Conservation (phyloP, 2,797 vertebrate genomes). For the Kryptolebias ocellatus region DNA sequence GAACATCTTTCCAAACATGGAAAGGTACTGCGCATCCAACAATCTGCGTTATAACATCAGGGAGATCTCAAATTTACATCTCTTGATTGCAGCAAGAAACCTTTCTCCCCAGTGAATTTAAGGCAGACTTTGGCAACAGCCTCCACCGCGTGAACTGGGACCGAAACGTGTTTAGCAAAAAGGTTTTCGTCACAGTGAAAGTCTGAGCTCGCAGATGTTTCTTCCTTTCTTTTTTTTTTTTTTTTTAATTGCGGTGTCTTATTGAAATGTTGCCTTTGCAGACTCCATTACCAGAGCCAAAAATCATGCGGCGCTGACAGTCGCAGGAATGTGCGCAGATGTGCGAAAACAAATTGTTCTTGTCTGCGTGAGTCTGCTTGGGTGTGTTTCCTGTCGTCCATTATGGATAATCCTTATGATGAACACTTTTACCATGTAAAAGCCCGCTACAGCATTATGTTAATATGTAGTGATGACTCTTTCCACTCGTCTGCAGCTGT, state of each 20-base stretch:
- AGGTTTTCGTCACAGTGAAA: conserved; percentile 27
- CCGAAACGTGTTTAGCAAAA: neutral
- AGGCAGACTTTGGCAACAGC: conserved; percentile 33
- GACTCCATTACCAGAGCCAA: conserved; percentile 36
- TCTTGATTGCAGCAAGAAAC: conserved; percentile 46
- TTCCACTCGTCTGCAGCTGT: conserved; percentile 54
- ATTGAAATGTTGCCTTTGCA: conserved; percentile 41
- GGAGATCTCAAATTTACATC: conserved; percentile 33
- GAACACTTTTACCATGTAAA: conserved; percentile 14
- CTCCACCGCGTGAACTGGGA: conserved; percentile 5
- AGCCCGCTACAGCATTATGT: conserved; percentile 12
- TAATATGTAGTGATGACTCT: conserved; percentile 30
- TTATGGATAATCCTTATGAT: conserved; percentile 17
- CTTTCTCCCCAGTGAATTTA: conserved; percentile 18
- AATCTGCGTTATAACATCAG: conserved; percentile 18
- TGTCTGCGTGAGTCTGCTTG: neutral
- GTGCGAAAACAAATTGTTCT: conserved; percentile 38
- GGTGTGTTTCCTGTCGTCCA: conserved; percentile 11
- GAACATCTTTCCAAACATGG: conserved; percentile 30
- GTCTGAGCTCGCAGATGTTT: conserved; percentile 8
- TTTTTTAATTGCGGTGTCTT: conserved; percentile 11
- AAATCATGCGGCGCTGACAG: conserved; percentile 41
- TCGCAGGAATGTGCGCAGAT: conserved; percentile 38
- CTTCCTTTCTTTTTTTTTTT: neutral
- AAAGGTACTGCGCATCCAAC: conserved; percentile 27